Percentiles rank a stretch among this genome's conserved stretches.
phyloP scores from a whole-genome alignment of 2,113 vertebrate genomes.

The Nesoenas mayeri region DNA sequence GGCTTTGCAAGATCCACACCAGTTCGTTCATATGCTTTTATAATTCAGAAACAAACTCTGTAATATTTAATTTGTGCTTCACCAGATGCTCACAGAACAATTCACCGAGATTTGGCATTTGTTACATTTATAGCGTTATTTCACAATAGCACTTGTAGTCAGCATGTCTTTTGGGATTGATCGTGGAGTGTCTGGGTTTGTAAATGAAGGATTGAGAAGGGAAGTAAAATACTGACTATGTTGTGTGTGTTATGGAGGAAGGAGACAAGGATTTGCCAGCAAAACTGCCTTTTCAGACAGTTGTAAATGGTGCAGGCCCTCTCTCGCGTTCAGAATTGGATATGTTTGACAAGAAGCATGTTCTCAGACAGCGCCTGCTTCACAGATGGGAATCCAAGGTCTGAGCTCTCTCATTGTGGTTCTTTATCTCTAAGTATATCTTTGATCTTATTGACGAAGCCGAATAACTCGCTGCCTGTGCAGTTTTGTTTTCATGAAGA shows the following conservation, averaged over 20 bases:
- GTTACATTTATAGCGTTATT: background rate
- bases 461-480: background rate
- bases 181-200: background rate
- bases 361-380: background rate
- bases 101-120: background rate
- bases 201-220: conserved; percentile 25
- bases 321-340: background rate
- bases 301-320: background rate
- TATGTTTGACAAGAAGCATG: background rate
- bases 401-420: background rate
- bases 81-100: background rate
- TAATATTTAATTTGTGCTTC: conserved; percentile 2
- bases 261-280: background rate
- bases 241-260: background rate
- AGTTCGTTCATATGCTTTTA: background rate
- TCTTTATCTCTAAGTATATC: background rate
- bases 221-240: background rate
- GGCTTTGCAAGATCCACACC: background rate
- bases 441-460: background rate
- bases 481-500: background rate
- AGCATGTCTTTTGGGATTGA: background rate
- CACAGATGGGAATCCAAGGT: background rate
- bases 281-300: background rate
- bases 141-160: background rate
- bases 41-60: background rate